Evolutionary conservation across 2,888 invertebrate species (phyloP), one percentile per base, ranked within the genome.

Genomic region (Gisinianus flammeolus): DNA sequence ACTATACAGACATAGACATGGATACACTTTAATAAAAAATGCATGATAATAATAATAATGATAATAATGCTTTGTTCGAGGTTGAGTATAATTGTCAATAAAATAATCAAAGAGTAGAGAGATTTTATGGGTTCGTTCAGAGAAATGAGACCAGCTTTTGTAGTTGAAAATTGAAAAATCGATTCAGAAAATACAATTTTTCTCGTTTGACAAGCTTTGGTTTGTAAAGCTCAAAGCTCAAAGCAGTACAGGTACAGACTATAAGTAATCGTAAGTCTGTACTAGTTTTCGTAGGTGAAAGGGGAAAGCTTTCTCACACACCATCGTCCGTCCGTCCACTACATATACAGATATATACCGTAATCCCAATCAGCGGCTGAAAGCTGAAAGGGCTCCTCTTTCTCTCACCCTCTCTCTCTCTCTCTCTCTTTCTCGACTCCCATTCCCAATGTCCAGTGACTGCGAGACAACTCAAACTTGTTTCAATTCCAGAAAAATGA

Each of bases 111-210:
- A n/a, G n/a, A n/a, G n/a, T n/a, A n/a, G n/a, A n/a, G n/a, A n/a
- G n/a, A n/a, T n/a, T n/a, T n/a, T n/a, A n/a, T n/a, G n/a, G n/a
- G n/a, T n/a, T n/a, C n/a, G n/a, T n/a, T n/a, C n/a, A n/a, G n/a
- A 68, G 68, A 68, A 68, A 35, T 22, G 26, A 35, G 68, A 35
- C n/a, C 28, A 2, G n/a, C 68, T 68, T 68, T 68, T 68, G 24
- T 68, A 24, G 44, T 8, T n/a, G 22, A n/a, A 24, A 67, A 33
- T 24, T 28, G 62, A 73, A 73, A 73, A 73, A 73, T 73, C 62
- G 62, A 73, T 72, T 58, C 33, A 16, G 22, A 16, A 10, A 26
- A 26, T 26, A 62, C 24, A 19, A 31, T 72, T 73, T 73, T 73
- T 73, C 73, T 31, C 35, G 73, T 73, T 62, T 62, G 33, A 64